phyloP scores from a whole-genome alignment of 2,888 invertebrate genomes.

The Galerucella pusilla region DNA sequence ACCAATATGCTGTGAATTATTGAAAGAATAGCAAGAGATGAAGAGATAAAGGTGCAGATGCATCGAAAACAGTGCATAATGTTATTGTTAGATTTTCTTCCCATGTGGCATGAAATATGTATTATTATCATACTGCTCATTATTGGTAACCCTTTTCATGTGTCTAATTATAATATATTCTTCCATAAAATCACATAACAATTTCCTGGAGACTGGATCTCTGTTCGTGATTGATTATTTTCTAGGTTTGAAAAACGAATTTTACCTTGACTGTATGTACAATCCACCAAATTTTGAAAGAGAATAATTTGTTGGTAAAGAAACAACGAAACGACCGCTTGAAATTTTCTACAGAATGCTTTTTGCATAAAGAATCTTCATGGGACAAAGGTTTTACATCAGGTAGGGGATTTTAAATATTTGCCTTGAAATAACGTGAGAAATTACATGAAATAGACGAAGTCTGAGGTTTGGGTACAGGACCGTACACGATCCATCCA shows the following conservation, averaged over 20 bases:
- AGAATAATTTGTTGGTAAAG: constrained; percentile 36
- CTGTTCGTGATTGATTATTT: constrained; percentile 26
- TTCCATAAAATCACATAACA: constrained; percentile 39
- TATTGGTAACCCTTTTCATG: constrained; percentile 4
- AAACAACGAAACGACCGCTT: constrained; percentile 37
- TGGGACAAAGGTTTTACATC: constrained; percentile 13
- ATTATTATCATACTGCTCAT: background rate
- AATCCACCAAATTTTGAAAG: constrained; percentile 29
- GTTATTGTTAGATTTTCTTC: too few species aligned
- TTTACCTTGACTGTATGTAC: constrained; percentile 24
- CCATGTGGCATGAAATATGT: constrained; percentile 36
- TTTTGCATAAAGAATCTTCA: constrained; percentile 26
- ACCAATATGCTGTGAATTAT: too few species aligned
- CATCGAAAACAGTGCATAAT: background rate
- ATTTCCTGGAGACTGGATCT: constrained; percentile 23
- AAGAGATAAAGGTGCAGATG: too few species aligned
- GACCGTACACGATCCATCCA: too few species aligned
- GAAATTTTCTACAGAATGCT: constrained; percentile 27
- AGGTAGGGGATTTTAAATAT: background rate
- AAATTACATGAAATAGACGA: too few species aligned
- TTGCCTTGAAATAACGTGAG: background rate
- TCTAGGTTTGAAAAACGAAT: constrained; percentile 32
- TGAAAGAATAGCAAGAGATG: too few species aligned
- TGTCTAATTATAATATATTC: too few species aligned
- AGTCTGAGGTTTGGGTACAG: too few species aligned